Percentiles rank a stretch among this genome's conserved stretches.
phyloP scores from a whole-genome alignment of 2,797 vertebrate genomes.

The Ficedula albicollis region DNA sequence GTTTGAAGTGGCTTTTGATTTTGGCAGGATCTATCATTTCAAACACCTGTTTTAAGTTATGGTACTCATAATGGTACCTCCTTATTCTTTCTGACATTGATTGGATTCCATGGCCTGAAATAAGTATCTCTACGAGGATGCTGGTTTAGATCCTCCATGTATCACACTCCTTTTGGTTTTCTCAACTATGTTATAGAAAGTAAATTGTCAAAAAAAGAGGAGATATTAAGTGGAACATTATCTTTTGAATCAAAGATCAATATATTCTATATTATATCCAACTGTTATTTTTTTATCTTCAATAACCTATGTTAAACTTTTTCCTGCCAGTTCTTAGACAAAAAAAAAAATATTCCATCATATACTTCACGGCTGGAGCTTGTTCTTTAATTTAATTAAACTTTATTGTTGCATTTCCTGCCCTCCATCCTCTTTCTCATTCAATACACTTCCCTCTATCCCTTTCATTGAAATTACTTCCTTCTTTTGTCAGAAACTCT shows the following conservation, averaged over 20 bases:
- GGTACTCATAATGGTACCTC: background rate
- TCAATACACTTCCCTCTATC: conserved; percentile 44
- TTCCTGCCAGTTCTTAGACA: background rate
- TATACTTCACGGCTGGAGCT: conserved; percentile 39
- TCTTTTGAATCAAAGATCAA: conserved; percentile 48
- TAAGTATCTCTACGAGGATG: background rate
- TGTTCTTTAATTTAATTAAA: conserved; percentile 69
- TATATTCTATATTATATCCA: background rate
- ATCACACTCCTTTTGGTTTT: background rate
- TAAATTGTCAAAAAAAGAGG: background rate
- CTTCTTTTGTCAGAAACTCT: conserved; percentile 56
- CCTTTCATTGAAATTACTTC: conserved; percentile 59
- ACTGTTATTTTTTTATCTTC: conserved; percentile 50
- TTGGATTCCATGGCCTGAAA: background rate
- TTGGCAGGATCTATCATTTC: background rate
- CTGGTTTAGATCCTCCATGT: background rate
- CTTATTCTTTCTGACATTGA: background rate
- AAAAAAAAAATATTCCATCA: background rate
- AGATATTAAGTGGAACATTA: background rate
- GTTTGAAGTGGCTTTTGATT: background rate
- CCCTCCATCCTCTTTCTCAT: conserved; percentile 28
- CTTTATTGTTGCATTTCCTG: conserved; percentile 40
- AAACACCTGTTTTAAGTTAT: background rate
- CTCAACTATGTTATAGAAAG: background rate
- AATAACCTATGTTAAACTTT: conserved; percentile 14